phyloP scores from a whole-genome alignment of 2,888 invertebrate genomes.

The Drosophila robusta region DNA sequence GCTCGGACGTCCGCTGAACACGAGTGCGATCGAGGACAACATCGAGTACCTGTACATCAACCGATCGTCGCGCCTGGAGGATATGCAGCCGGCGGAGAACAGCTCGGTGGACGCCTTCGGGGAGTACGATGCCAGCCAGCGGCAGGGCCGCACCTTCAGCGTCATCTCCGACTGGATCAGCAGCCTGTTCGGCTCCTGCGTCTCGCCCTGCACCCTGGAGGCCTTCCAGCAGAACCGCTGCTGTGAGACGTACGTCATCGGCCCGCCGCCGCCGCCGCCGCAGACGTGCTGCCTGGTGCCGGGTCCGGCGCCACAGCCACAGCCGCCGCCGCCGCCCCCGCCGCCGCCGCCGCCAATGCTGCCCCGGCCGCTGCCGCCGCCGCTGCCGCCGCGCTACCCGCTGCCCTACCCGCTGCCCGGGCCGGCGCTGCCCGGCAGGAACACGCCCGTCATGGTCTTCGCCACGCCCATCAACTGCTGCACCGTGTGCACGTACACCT shows the following conservation, averaged over 20 bases:
- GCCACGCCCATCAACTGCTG: conserved; percentile 75
- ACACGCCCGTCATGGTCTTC: conserved; percentile 58
- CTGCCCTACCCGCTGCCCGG: conserved; percentile 21
- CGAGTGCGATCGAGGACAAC: conserved; percentile 21
- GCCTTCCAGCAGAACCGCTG: conserved; percentile 75
- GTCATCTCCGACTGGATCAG: conserved; percentile 68
- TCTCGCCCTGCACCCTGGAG: conserved; percentile 75
- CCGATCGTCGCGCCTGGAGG: conserved; percentile 55
- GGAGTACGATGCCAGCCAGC: conserved; percentile 60
- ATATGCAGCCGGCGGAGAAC: conserved; percentile 48
- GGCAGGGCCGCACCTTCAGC: conserved; percentile 72
- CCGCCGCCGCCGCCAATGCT: conserved; percentile 25
- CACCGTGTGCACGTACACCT: conserved; percentile 67
- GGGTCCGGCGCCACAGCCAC: conserved; percentile 20
- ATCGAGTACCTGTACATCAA: conserved; percentile 50
- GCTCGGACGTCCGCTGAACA: conserved; percentile 16
- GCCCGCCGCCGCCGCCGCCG: conserved; percentile 38
- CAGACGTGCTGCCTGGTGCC: conserved; percentile 43
- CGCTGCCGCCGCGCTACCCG: conserved; percentile 13
- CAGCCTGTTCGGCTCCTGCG: conserved; percentile 62
- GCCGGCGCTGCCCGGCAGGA: conserved; percentile 18
- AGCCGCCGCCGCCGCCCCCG: conserved; percentile 10
- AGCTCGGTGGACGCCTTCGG: conserved; percentile 72
- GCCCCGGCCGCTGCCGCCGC: conserved; percentile 14
- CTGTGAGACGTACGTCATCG: conserved; percentile 59